Conservation (phyloP, 2,113 vertebrate genomes). For the Zosterops lateralis region DNA sequence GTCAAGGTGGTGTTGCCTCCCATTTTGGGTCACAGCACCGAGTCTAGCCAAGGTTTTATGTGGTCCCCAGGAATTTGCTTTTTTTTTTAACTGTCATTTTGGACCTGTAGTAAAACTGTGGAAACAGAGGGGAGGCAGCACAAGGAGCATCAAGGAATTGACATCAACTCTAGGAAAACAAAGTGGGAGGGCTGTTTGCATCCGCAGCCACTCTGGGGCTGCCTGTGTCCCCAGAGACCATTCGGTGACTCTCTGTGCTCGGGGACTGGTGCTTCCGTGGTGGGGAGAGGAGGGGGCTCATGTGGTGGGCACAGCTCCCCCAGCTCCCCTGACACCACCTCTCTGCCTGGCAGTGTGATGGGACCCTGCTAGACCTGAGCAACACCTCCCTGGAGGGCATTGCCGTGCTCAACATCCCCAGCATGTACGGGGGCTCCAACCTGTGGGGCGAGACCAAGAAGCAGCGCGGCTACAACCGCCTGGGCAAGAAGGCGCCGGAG, state of each 20-base stretch:
- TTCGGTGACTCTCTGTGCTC: rapidly evolving
- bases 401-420: constrained; percentile 94
- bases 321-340: rapidly evolving
- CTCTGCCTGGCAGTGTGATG: constrained; percentile 79
- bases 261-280: rapidly evolving
- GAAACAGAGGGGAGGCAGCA: background rate
- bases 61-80: background rate
- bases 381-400: constrained; percentile 89
- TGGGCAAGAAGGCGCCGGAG: constrained; percentile 84
- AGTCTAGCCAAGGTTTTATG: background rate
- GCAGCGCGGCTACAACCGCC: constrained; percentile 84
- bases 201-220: background rate
- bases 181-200: background rate
- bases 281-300: rapidly evolving
- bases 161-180: background rate
- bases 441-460: constrained; percentile 93
- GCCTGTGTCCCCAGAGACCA: rapidly evolving
- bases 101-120: rapidly evolving
- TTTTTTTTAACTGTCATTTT: background rate
- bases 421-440: constrained; percentile 96
- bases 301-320: rapidly evolving
- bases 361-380: constrained; percentile 88
- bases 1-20: background rate
- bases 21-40: rapidly evolving
- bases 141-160: background rate